Evolutionary conservation across 2,113 vertebrate genomes (phyloP).

Genomic region (Hypocryptadius cinnamomeus): DNA sequence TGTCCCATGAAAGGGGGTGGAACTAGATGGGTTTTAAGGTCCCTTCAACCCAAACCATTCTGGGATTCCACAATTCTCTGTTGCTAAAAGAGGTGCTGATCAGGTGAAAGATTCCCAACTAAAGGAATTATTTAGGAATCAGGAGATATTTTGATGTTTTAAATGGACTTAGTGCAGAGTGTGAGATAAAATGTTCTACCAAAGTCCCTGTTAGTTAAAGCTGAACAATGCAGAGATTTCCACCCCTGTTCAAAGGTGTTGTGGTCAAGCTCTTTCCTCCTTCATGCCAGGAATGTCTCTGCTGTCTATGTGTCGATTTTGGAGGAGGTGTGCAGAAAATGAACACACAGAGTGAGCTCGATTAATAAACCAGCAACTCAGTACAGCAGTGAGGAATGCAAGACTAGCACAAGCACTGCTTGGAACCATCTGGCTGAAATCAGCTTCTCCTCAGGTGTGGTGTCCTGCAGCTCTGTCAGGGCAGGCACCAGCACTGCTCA

Average conservation of each 20-base stretch:
- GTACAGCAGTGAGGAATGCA: fast-evolving
- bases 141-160: background rate
- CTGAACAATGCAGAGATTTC: background rate
- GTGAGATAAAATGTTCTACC: background rate
- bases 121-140: background rate
- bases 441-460: background rate
- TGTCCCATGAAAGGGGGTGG: background rate
- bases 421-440: background rate
- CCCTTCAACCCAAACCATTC: background rate
- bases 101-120: background rate
- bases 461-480: background rate
- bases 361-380: background rate
- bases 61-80: background rate
- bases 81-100: background rate
- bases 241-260: background rate
- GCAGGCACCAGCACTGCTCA: background rate
- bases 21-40: fast-evolving
- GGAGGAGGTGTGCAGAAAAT: background rate
- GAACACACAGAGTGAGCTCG: fast-evolving
- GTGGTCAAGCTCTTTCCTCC: background rate
- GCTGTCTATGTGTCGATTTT: background rate
- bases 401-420: background rate
- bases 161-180: background rate
- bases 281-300: background rate
- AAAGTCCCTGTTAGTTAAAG: background rate